Evolutionary conservation across 2,113 vertebrate genomes (phyloP), one percentile per base, ranked within the genome.

Genomic region (Potamarius usumacintae): DNA sequence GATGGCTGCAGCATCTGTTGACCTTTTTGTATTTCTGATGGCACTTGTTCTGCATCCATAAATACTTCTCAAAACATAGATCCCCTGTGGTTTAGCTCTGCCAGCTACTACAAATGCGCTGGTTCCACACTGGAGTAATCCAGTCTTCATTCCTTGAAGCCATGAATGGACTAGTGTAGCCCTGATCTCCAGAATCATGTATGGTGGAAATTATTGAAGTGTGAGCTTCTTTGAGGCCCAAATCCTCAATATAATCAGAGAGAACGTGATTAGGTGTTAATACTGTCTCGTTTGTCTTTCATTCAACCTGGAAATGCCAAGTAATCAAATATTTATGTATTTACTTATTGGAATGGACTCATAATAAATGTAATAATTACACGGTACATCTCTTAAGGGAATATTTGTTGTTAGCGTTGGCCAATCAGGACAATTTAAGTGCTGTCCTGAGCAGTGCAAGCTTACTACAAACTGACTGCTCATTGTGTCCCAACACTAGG

Each of bases 401-500:
- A 34, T 18, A 20, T 82, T 34, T 60, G 15, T 30, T 2, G 7
- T n/a, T 85, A n/a, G 69, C 42, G 11, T 22, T 52, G 42, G 62
- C 88, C 74, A 83, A 65, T 69, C 34, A 53, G 58, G 8, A 72
- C 50, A 62, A 72, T 84, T 22, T 84, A 25, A 71, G 72, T 89
- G 87, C 87, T 87, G 65, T 72, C 25, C 57, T 48, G 27, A 22
- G 77, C 62, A 76, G 80, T 79, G 82, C 65, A 60, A 48, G 69
- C 20, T 82, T 77, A 71, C 63, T 81, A 77, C 86, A 55, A 48
- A 84, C 71, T 80, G 77, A 89, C 89, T 83, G 89, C 74, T 82
- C 87, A 88, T 94, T 95, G 93, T 94, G 58, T 89, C 63, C 25
- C 14, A 7, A 88, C 86, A 94, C 92, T 93, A 82, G 55, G 50